Evolutionary conservation across 2,888 invertebrate species (phyloP), one percentile per base, ranked within the genome.

Genomic region (Thelaira solivaga): DNA sequence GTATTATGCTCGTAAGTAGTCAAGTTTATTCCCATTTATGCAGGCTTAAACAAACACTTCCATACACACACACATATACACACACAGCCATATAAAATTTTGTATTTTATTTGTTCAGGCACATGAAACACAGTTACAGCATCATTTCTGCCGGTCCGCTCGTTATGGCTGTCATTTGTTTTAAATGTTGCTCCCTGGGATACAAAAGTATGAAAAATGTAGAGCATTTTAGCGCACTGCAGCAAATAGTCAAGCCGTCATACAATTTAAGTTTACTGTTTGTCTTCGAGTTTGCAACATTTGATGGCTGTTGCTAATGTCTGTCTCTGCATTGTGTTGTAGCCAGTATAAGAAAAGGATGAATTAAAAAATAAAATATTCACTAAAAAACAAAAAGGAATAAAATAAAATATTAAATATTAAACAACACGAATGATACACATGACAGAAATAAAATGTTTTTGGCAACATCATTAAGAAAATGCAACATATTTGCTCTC

Each of bases 141-240:
- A n/a, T 59, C 64, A 62, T 68, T 29, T 64, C 62, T 65, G 62
- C 49, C 64, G 57, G 67, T 55, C 49, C 55, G 55, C 41, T 55
- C 47, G 47, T 31, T 20, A n/a, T n/a, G n/a, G n/a, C n/a, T 64
- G 68, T 64, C 76, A 67, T 65, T 59, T 76, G 11, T 76, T 76
- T 67, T 62, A 47, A 45, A 65, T 69, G 53, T 47, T 61, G 24
- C 64, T 61, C 65, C 47, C 62, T 8, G 51, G 68, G 57, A 62
- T 61, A 74, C n/a, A n/a, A n/a, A n/a, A 76, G 67, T 57, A 69
- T 62, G 55, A 77, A 51, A 67, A 61, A 74, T 74, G 69, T 74
- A 59, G 51, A 67, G 39, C 65, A 71, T 76, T 65, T 47, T 67
- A 78, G 69, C 78, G 78, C 78, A 78, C 57, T 78, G 78, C 78